Evolutionary conservation across 2,113 vertebrate species (phyloP), one percentile per base, ranked within the genome.

Genomic region (Noctilio leporinus): DNA sequence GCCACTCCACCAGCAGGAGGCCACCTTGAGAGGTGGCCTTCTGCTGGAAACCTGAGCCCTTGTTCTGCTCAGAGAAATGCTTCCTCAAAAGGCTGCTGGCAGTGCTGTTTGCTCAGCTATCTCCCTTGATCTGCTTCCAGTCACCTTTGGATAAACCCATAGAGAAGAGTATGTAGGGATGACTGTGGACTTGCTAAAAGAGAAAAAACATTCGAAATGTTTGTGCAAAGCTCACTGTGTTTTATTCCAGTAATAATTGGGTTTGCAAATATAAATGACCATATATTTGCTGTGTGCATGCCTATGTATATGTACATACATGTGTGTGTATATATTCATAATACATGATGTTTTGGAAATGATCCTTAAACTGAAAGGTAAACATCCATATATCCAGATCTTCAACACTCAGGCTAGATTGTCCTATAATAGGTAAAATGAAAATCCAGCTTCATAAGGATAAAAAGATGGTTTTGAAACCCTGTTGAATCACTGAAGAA

Each of bases 1-100:
- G 7, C 26, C 10, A 35, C 9, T 3, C 0, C 4, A 26, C 12
- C 40, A 33, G 3, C 3, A 40, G 33, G 19, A 40, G 2, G 22
- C 4, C 8, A 33, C 15, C 38, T 35, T 30, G 15, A 69, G 16
- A 38, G 57, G 19, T 43, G 10, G 10, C 4, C 82, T 77, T 35
- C 43, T 30, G 3, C 22, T 67, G 53, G 30, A 26, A 77, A 65
- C 35, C 16, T 26, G 20, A 80, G 8, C 30, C 3, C 19, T 76
- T 81, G 28, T 57, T 91, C 24, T 35, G 20, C 69, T 51, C 10
- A 85, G 9, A 81, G 6, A 38, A 53, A 51, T 6, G 10, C 30
- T 89, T 85, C 19, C 8, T 78, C 28, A 72, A 62, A 19, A 55
- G 33, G 1, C 30, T 57, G 7, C 19, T 40, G 38, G 16, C 40